Evolutionary conservation across 2,888 invertebrate species (phyloP).

Genomic region (Drosophila prolongata): DNA sequence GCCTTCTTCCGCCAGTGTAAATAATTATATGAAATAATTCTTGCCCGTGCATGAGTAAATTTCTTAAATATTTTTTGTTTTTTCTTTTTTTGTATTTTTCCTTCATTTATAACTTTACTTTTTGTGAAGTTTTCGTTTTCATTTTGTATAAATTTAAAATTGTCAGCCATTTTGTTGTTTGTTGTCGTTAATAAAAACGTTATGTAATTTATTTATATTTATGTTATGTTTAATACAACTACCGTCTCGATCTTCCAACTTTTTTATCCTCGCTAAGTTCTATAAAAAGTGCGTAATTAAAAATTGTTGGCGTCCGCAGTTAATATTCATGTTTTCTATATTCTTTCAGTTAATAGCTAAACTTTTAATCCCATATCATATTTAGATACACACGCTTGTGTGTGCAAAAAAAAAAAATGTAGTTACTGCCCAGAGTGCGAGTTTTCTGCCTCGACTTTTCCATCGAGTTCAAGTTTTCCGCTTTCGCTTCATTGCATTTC

Average conservation of each 20-base stretch:
- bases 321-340: slow-evolving; percentile 36
- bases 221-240: slow-evolving; percentile 33
- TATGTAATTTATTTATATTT: slow-evolving; percentile 50
- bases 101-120: slow-evolving; percentile 19
- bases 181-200: slow-evolving; percentile 70
- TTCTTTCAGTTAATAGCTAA: slow-evolving; percentile 49
- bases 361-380: slow-evolving; percentile 36
- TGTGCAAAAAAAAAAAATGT: slow-evolving; percentile 33
- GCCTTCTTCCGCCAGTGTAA: slow-evolving; percentile 35
- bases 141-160: slow-evolving; percentile 74
- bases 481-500: slow-evolving; percentile 25
- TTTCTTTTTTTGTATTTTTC: slow-evolving; percentile 14
- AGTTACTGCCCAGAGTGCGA: slow-evolving; percentile 14
- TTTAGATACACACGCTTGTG: slow-evolving; percentile 17
- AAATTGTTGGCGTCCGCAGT: slow-evolving; percentile 63
- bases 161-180: slow-evolving; percentile 71
- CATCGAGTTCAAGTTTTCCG: slow-evolving; percentile 1
- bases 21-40: slow-evolving; percentile 66
- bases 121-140: slow-evolving; percentile 28
- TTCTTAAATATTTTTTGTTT: slow-evolving; percentile 58
- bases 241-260: slow-evolving; percentile 19
- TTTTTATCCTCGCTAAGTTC: slow-evolving; percentile 43
- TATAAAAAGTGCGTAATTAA: slow-evolving; percentile 74
- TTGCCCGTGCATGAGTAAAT: slow-evolving; percentile 75
- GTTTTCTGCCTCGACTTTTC: slow-evolving; percentile 13